These are phyloP conservation scores for Malurus melanocephalus DNA, from an alignment of 2,113 vertebrate species.

Conservation along the genomic window DNA sequence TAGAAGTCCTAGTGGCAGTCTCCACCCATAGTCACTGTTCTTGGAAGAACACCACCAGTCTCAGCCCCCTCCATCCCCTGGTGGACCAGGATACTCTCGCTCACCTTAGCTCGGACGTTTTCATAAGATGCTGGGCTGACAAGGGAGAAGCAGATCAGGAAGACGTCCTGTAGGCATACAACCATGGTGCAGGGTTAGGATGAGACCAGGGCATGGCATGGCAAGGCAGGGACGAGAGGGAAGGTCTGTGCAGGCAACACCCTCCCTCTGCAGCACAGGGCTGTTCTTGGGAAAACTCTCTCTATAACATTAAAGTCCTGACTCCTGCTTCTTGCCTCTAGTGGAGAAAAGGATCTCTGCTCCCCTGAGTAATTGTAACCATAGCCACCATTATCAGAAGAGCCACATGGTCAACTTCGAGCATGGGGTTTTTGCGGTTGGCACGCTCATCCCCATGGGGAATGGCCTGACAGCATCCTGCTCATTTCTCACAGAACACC, in stretches of 20 bases:
- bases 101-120: slow-evolving; percentile 83
- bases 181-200: not conserved
- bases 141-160: slow-evolving; percentile 84
- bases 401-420: not conserved
- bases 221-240: not conserved
- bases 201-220: not conserved
- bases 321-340: not conserved
- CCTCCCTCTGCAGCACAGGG: not conserved
- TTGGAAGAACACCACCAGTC: not conserved
- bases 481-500: not conserved
- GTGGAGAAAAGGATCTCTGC: not conserved
- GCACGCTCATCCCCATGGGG: slow-evolving; percentile 41
- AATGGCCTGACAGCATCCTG: not conserved
- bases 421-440: slow-evolving; percentile 27
- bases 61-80: not conserved
- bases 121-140: slow-evolving; percentile 83
- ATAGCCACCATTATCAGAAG: slow-evolving; percentile 29
- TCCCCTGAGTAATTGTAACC: slow-evolving; percentile 41
- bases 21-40: not conserved
- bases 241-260: not conserved
- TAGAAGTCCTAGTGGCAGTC: not conserved
- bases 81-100: not conserved
- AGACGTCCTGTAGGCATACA: slow-evolving; percentile 73
- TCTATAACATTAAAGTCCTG: not conserved
- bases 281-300: not conserved